Conservation (phyloP, 2,113 vertebrate genomes). For the Macroglossus sobrinus region DNA sequence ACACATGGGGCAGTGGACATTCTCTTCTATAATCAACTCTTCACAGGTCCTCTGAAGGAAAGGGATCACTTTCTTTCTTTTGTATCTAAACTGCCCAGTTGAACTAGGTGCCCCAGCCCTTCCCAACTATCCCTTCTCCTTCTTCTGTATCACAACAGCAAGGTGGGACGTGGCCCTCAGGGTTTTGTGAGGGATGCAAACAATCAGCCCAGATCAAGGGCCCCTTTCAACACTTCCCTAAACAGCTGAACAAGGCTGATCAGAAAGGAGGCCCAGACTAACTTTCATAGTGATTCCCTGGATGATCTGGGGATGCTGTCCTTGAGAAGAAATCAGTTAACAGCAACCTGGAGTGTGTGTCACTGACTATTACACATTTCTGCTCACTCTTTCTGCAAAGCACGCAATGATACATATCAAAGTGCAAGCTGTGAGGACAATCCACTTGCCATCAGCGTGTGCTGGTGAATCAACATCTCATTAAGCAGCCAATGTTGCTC, state of each 20-base stretch:
- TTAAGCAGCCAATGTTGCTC: not conserved
- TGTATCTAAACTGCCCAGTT: not conserved
- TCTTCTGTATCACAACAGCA: not conserved
- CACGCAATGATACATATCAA: not conserved
- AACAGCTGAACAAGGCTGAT: not conserved
- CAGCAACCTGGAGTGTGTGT: not conserved
- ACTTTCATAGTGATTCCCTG: rapidly evolving
- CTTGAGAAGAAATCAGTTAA: not conserved
- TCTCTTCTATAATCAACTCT: not conserved
- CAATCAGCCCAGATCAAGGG: not conserved
- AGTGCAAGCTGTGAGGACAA: not conserved
- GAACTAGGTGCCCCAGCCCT: not conserved
- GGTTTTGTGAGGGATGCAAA: not conserved
- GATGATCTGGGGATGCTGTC: not conserved
- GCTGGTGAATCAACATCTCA: not conserved
- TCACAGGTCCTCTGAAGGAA: not conserved
- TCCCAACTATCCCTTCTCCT: not conserved
- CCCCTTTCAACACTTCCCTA: not conserved
- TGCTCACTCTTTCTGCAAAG: not conserved
- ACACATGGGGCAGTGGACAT: not conserved
- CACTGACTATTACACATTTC: not conserved
- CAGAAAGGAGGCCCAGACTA: not conserved
- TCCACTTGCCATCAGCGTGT: not conserved
- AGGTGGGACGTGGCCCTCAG: not conserved
- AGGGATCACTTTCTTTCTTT: not conserved